phyloP scores from a whole-genome alignment of 2,888 invertebrate genomes.

The Parochlus steinenii region DNA sequence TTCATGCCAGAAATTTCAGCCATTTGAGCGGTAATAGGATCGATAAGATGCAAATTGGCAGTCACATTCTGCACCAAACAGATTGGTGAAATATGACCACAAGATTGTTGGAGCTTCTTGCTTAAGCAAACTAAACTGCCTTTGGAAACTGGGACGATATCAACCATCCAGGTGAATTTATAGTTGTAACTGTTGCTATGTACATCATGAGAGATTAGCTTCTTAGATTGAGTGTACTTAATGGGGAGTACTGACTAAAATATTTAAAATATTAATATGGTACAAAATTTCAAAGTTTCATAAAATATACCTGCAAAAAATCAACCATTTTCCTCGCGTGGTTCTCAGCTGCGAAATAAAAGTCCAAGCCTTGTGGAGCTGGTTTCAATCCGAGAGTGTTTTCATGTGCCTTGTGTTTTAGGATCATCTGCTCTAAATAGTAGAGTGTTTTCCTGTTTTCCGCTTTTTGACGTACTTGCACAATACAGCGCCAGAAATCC shows the following conservation, averaged over 20 bases:
- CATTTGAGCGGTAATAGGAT: slow-evolving; percentile 72
- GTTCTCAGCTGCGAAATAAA: slow-evolving; percentile 77
- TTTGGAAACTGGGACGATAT: slow-evolving; percentile 92
- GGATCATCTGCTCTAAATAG: slow-evolving; percentile 90
- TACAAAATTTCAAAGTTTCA: too few relatives aligned
- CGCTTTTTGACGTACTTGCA: slow-evolving; percentile 73
- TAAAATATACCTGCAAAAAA: slow-evolving; percentile 70
- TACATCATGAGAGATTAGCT: slow-evolving; percentile 91
- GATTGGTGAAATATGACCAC: slow-evolving; percentile 76
- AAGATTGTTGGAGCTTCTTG: slow-evolving; percentile 64
- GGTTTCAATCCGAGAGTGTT: slow-evolving; percentile 80
- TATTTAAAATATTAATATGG: too few relatives aligned
- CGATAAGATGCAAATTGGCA: slow-evolving; percentile 80
- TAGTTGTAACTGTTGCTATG: slow-evolving; percentile 94
- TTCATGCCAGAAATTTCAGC: slow-evolving; percentile 64
- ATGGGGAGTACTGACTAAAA: slow-evolving; percentile 82
- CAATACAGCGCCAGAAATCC: slow-evolving; percentile 89
- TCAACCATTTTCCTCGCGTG: slow-evolving; percentile 92
- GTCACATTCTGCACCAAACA: slow-evolving; percentile 82
- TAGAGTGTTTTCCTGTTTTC: slow-evolving; percentile 95
- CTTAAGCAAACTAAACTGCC: slow-evolving; percentile 84
- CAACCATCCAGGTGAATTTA: slow-evolving; percentile 86
- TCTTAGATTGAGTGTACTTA: slow-evolving; percentile 78
- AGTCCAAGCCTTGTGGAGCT: slow-evolving; percentile 80
- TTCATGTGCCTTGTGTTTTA: slow-evolving; percentile 88